phyloP scores from a whole-genome alignment of 2,113 vertebrate genomes.

The Oryctolagus cuniculus region mOryCun1.1 NC_091440.1:18194001-18194500 shows the following conservation, averaged over 20 bases:
- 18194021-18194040: too few relatives aligned
- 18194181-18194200: conserved; percentile 5
- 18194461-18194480: background rate
- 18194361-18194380: background rate
- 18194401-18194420: background rate
- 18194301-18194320: background rate
- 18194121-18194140: background rate
- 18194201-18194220: background rate
- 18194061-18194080: background rate
- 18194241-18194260: background rate
- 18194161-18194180: conserved; percentile 34
- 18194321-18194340: background rate
- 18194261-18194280: background rate
- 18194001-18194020: too few relatives aligned
- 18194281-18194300: background rate
- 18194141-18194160: background rate
- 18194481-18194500: background rate
- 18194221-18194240: background rate
- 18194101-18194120: background rate
- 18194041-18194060: background rate
- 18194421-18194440: conserved; percentile 39
- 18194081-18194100: background rate
- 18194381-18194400: background rate
- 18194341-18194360: background rate
- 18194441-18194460: background rate